A percentile compares a stretch with the other conserved stretches of the same genome.
phyloP scores from a whole-genome alignment of 2,888 invertebrate genomes.

The Allophyes oxyacanthae region DNA sequence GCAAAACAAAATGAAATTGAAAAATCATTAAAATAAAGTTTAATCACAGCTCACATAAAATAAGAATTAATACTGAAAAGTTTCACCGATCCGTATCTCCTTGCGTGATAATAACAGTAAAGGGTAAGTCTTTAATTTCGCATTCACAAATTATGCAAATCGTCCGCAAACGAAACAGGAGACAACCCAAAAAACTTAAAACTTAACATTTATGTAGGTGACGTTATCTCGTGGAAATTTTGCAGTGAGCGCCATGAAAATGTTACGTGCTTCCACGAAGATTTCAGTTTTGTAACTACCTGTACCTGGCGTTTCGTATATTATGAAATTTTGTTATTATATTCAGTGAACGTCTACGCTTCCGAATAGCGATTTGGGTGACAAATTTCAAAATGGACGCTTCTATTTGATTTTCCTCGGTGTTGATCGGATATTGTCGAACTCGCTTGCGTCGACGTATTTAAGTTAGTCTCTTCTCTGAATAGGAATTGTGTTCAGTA shows the following conservation, averaged over 20 bases:
- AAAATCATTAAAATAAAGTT: not conserved
- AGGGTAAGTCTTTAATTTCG: constrained; percentile 17
- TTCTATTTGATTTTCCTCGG: constrained; percentile 37
- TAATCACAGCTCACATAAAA: constrained; percentile 1
- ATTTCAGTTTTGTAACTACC: constrained; percentile 69
- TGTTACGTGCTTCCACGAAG: constrained; percentile 69
- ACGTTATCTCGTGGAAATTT: constrained; percentile 69
- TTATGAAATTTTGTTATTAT: constrained; percentile 53
- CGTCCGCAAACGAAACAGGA: constrained; percentile 37
- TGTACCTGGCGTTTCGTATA: constrained; percentile 63
- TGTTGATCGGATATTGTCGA: constrained; percentile 32
- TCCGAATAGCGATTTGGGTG: constrained; percentile 46
- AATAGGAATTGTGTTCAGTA: not conserved
- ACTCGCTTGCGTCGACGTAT: constrained; percentile 10
- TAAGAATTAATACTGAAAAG: constrained; percentile 9
- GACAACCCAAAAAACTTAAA: constrained; percentile 50
- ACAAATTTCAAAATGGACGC: constrained; percentile 50
- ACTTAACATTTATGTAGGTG: constrained; percentile 63
- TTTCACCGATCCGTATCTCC: constrained; percentile 9
- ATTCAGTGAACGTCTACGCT: constrained; percentile 44
- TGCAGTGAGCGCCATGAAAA: constrained; percentile 66
- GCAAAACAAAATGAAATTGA: not conserved
- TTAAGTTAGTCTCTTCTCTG: constrained; percentile 6
- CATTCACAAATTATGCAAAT: constrained; percentile 44
- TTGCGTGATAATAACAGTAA: constrained; percentile 21